A percentile compares a stretch with the other conserved stretches of the same genome.
phyloP scores from a whole-genome alignment of 2,113 vertebrate genomes.

The Tetrao urogallus region DNA sequence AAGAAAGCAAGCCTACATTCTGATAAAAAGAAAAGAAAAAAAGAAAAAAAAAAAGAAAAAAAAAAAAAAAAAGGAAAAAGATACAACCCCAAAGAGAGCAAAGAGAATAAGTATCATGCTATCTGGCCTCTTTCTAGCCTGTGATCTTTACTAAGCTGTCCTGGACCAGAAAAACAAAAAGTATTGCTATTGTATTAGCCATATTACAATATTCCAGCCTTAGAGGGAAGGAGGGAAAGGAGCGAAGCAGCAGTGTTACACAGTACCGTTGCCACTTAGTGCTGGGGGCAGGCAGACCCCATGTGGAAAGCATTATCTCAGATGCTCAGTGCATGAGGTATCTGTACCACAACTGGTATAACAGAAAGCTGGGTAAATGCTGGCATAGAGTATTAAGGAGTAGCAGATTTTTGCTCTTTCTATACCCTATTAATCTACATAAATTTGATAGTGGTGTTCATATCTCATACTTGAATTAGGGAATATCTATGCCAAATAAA shows the following conservation, averaged over 20 bases:
- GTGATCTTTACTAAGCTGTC: background rate
- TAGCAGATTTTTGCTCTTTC: background rate
- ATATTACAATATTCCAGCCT: background rate
- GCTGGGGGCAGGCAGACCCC: rapidly evolving
- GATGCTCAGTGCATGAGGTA: rapidly evolving
- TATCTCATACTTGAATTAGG: background rate
- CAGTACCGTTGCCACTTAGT: rapidly evolving
- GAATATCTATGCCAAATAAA: background rate
- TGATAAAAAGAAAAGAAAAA: background rate
- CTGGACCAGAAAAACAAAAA: background rate
- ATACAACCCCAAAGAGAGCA: background rate
- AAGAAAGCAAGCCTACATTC: background rate
- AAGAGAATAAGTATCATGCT: background rate
- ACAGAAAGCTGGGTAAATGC: background rate
- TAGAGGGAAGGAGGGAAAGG: background rate
- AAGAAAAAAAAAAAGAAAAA: background rate
- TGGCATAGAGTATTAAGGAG: background rate
- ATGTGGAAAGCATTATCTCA: background rate
- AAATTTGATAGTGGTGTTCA: background rate
- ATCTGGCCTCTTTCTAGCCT: background rate
- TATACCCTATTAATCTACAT: background rate
- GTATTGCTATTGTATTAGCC: background rate
- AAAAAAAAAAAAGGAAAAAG: background rate
- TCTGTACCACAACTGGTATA: background rate
- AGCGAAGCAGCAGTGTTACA: background rate